These are phyloP conservation scores for Microplitis manilae DNA, from an alignment of 2,888 invertebrate genomes.

Conservation along the genomic window DNA sequence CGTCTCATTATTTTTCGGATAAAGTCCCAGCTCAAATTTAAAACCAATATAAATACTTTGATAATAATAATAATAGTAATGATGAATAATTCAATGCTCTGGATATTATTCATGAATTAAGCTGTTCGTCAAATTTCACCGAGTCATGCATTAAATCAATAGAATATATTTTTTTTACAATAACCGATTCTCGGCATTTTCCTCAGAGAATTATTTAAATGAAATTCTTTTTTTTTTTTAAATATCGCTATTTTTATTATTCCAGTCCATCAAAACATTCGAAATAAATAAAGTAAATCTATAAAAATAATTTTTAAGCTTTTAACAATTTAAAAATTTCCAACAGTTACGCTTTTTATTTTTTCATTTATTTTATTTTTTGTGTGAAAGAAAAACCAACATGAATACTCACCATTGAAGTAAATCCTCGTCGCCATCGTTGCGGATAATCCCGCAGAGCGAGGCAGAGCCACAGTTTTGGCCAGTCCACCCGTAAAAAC, in stretches of 20 bases:
- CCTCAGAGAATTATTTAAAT: not conserved
- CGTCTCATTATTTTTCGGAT: conserved; percentile 22
- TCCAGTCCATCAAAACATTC: not conserved
- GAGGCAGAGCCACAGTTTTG: conserved; percentile 33
- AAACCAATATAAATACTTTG: conserved; percentile 25
- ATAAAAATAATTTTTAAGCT: conserved; percentile 18
- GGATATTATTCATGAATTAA: conserved; percentile 12
- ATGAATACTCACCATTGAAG: conserved; percentile 29
- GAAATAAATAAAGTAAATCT: conserved; percentile 14
- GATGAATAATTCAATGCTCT: conserved; percentile 31
- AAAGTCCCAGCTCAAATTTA: conserved; percentile 16
- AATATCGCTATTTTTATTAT: not conserved
- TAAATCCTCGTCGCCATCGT: conserved; percentile 25
- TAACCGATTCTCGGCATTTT: not conserved
- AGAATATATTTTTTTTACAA: not conserved
- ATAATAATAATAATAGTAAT: not conserved
- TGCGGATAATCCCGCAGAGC: conserved; percentile 44
- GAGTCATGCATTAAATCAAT: conserved; percentile 19
- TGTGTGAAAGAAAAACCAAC: conserved; percentile 15
- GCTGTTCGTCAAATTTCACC: conserved; percentile 5
- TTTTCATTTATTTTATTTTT: not conserved
- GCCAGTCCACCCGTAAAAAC: conserved; percentile 40
- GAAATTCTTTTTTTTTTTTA: not conserved
- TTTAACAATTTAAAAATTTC: conserved; percentile 8
- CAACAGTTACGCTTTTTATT: not conserved